Base-by-base conservation (phyloP, 2,888 invertebrate species). In the Bugula neritina region DNA sequence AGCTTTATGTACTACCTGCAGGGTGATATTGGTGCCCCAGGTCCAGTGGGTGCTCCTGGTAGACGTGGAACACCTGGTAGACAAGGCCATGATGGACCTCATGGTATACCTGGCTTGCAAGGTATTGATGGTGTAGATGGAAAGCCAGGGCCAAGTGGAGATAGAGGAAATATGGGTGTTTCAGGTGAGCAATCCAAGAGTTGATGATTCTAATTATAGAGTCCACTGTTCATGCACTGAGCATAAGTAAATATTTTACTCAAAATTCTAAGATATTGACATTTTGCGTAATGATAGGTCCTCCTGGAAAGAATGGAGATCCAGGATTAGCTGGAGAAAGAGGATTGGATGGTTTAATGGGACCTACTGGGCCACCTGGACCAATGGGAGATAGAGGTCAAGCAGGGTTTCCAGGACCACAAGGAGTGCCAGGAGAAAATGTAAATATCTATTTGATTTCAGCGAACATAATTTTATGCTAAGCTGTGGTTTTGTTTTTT, bases 241-340 rank as follows among this genome's bases (percentile, higher is more conserved):
- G n/a, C n/a, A n/a, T n/a, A n/a, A n/a, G n/a, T n/a, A n/a, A n/a
- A n/a, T n/a, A n/a, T n/a, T n/a, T n/a, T n/a, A n/a, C n/a, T n/a
- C n/a, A n/a, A n/a, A n/a, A n/a, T n/a, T n/a, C n/a, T n/a, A n/a
- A n/a, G n/a, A n/a, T n/a, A n/a, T n/a, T n/a, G n/a, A n/a, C n/a
- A n/a, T n/a, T n/a, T n/a, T n/a, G n/a, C n/a, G n/a, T n/a, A n/a
- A n/a, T n/a, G n/a, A 13, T 31, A 63, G 63, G 63, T 29, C 63
- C 63, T 29, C 63, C 63, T 63, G 63, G 63, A 3, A 63, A 63
- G 31, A 63, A 63, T 63, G 63, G 63, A 25, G 63, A 63, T 63
- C 63, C 63, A 10, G 63, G 63, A 31, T 34, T 63, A 13, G 63
- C 63, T 63, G 63, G 63, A 25, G 63, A 63, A 63, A 27, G 25